Evolutionary conservation across 2,888 invertebrate genomes (phyloP).

Genomic region (Hemicrepidius hirtus): DNA sequence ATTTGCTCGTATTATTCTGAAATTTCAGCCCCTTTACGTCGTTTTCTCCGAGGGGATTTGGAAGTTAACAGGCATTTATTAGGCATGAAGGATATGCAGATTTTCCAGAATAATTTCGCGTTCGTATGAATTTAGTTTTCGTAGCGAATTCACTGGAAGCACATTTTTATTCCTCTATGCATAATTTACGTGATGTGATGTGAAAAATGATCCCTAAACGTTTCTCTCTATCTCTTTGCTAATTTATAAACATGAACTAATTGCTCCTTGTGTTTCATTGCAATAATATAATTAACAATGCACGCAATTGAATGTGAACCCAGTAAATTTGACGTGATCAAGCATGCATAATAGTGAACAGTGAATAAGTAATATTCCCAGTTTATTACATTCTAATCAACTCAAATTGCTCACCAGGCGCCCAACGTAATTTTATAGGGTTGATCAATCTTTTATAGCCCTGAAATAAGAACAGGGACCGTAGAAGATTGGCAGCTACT

Average conservation of each 20-base stretch:
- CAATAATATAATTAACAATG: conserved; percentile 2
- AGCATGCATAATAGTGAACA: no score
- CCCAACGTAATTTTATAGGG: no score
- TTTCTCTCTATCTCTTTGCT: neutral
- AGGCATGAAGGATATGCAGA: conserved; percentile 18
- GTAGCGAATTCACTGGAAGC: neutral
- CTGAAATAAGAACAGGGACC: no score
- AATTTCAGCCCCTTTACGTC: conserved; percentile 1
- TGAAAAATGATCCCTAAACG: neutral
- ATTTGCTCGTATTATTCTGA: conserved; percentile 16
- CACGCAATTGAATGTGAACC: neutral
- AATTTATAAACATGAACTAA: neutral
- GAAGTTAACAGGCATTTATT: conserved; percentile 11
- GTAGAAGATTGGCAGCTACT: no score
- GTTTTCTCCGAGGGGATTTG: conserved; percentile 5
- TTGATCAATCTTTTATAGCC: no score
- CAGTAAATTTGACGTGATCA: no score
- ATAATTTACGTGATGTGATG: neutral
- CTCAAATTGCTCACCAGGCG: no score
- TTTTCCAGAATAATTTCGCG: conserved; percentile 1
- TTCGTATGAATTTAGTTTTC: conserved; percentile 2
- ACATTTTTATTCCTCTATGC: conserved; percentile 1
- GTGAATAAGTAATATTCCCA: no score
- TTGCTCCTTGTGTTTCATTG: neutral
- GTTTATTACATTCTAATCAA: no score